phyloP scores from a whole-genome alignment of 2,888 invertebrate genomes.

The Bellardia pandia region DNA sequence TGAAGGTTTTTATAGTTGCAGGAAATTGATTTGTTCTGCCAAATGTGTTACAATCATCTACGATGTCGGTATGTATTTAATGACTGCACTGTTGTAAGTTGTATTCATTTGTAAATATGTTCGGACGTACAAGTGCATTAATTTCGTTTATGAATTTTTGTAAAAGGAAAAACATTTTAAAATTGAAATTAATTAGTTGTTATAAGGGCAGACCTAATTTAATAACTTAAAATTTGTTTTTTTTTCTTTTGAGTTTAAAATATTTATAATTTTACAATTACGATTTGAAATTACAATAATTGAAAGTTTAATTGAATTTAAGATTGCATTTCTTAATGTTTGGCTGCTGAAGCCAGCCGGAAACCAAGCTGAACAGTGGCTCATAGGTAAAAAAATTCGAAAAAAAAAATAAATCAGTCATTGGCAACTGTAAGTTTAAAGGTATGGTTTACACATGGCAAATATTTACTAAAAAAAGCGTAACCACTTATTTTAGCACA shows the following conservation, averaged over 20 bases:
- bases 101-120: not conserved
- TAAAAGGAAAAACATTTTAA: slow-evolving; percentile 4
- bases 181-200: slow-evolving; percentile 6
- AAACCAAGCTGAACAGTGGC: too few relatives aligned
- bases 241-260: not conserved
- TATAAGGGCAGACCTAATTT: slow-evolving; percentile 12
- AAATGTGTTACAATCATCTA: slow-evolving; percentile 21
- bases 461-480: too few relatives aligned
- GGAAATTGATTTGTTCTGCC: slow-evolving; percentile 63
- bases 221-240: not conserved
- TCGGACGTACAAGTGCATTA: not conserved
- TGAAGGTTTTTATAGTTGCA: slow-evolving; percentile 9
- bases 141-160: not conserved
- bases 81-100: not conserved
- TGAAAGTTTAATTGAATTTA: too few relatives aligned
- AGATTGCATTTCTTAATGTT: too few relatives aligned
- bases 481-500: too few relatives aligned
- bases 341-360: too few relatives aligned
- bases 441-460: too few relatives aligned
- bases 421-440: too few relatives aligned
- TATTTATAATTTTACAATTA: too few relatives aligned
- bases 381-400: too few relatives aligned
- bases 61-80: slow-evolving; percentile 10
- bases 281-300: too few relatives aligned
- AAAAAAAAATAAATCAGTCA: too few relatives aligned